These are phyloP conservation scores for Atta colombica DNA, from an alignment of 1,140 invertebrate species.

Conservation along the genomic window DNA sequence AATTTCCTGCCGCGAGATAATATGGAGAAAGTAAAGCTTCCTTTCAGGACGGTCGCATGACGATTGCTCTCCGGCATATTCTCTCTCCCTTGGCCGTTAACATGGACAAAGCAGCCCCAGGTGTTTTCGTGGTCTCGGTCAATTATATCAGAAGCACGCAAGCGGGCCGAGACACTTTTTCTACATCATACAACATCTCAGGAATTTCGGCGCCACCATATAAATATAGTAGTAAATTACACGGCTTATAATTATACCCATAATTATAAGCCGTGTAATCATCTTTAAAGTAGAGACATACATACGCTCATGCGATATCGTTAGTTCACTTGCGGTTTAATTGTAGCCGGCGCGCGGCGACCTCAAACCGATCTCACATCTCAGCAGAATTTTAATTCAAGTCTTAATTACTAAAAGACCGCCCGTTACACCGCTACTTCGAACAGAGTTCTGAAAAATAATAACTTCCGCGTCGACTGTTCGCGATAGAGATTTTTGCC, in stretches of 20 bases:
- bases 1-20: slow-evolving; percentile 51
- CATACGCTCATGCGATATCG: slow-evolving; percentile 1
- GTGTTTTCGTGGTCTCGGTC: slow-evolving; percentile 22
- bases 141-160: slow-evolving; percentile 58
- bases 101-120: slow-evolving; percentile 14
- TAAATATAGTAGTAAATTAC: slow-evolving; percentile 26
- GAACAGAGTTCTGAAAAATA: slow-evolving; percentile 12
- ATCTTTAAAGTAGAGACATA: neutral
- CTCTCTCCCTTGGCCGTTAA: slow-evolving; percentile 30
- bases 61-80: neutral
- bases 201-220: slow-evolving; percentile 49
- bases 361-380: neutral
- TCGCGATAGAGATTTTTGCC: slow-evolving; percentile 37
- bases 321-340: slow-evolving; percentile 15
- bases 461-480: slow-evolving; percentile 31
- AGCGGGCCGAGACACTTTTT: slow-evolving; percentile 25
- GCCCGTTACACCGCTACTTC: too few species aligned
- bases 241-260: slow-evolving; percentile 17
- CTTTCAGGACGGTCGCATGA: slow-evolving; percentile 21
- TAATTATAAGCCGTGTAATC: slow-evolving; percentile 7
- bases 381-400: slow-evolving; percentile 42
- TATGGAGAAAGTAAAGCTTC: slow-evolving; percentile 39
- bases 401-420: slow-evolving; percentile 3
- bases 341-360: slow-evolving; percentile 10
- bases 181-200: neutral